These are phyloP conservation scores for Pyrochroa serraticornis DNA, from an alignment of 2,888 invertebrate genomes.

Conservation along the genomic window DNA sequence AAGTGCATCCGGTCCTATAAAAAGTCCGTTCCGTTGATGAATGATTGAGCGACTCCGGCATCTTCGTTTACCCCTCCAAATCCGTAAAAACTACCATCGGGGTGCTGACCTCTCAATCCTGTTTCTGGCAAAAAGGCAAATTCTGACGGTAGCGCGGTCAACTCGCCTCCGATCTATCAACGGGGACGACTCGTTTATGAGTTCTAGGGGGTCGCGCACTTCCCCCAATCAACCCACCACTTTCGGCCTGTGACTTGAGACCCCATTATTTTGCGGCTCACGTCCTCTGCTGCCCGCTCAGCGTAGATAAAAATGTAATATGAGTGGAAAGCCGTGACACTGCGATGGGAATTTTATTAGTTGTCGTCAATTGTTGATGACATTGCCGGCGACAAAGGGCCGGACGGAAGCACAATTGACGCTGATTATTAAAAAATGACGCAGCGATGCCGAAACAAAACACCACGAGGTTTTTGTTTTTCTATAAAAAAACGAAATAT, in stretches of 20 bases:
- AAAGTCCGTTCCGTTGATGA: too few relatives aligned
- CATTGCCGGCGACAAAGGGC: slow-evolving; percentile 6
- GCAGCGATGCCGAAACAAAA: too few relatives aligned
- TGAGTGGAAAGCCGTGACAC: slow-evolving; percentile 51
- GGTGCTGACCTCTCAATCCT: too few relatives aligned
- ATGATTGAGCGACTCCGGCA: too few relatives aligned
- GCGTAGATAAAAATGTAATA: slow-evolving; percentile 55
- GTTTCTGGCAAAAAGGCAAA: too few relatives aligned
- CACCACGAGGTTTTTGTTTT: too few relatives aligned
- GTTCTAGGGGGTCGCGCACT: slow-evolving; percentile 17
- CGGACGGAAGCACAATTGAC: too few relatives aligned
- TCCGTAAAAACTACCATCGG: too few relatives aligned
- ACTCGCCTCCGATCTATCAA: slow-evolving; percentile 9
- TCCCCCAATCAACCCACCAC: slow-evolving; percentile 18
- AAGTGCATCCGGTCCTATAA: too few relatives aligned
- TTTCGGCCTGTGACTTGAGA: slow-evolving; percentile 26
- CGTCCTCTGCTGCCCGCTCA: slow-evolving; percentile 49
- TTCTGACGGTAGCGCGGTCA: slow-evolving; percentile 9
- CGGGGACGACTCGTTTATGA: slow-evolving; percentile 3
- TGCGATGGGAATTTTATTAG: slow-evolving; percentile 45
- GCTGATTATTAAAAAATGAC: too few relatives aligned
- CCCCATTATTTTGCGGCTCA: slow-evolving; percentile 50
- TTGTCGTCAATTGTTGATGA: slow-evolving; percentile 36
- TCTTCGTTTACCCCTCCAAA: too few relatives aligned
- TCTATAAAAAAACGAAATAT: too few relatives aligned